Percentiles rank a stretch among this genome's conserved stretches.
phyloP scores from a whole-genome alignment of 2,888 invertebrate species.

The Orthosia cruda region DNA sequence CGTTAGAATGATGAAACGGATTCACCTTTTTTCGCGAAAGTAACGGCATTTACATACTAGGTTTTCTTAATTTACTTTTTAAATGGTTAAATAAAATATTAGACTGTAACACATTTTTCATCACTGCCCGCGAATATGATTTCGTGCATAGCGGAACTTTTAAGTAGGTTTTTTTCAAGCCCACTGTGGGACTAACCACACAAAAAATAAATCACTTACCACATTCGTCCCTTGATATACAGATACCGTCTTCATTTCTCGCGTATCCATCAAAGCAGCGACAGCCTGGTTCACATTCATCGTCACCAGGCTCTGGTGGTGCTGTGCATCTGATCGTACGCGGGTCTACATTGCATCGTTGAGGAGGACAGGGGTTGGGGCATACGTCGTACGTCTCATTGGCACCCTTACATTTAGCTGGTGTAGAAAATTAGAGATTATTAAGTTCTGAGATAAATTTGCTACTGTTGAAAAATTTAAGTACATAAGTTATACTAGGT shows the following conservation, averaged over 20 bases:
- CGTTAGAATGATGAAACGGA: too few species aligned
- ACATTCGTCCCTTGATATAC: conserved; percentile 63
- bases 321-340: conserved; percentile 64
- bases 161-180: too few species aligned
- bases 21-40: too few species aligned
- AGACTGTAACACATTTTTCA: too few species aligned
- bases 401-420: conserved; percentile 57
- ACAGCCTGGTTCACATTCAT: conserved; percentile 71
- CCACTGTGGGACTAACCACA: too few species aligned
- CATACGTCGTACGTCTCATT: conserved; percentile 71
- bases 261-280: conserved; percentile 71
- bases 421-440: not conserved
- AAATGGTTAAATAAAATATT: too few species aligned
- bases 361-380: conserved; percentile 66
- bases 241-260: conserved; percentile 61
- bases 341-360: conserved; percentile 70
- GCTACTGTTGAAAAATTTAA: too few species aligned
- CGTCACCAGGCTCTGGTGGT: conserved; percentile 72
- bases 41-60: too few species aligned
- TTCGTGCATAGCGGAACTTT: too few species aligned
- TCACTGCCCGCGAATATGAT: too few species aligned
- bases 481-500: too few species aligned
- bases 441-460: not conserved
- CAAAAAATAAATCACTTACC: conserved; percentile 26
- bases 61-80: too few species aligned